A percentile compares a stretch with the other conserved stretches of the same genome.
Conservation (phyloP, 2,113 vertebrate genomes). For the Hypanus sabinus region DNA sequence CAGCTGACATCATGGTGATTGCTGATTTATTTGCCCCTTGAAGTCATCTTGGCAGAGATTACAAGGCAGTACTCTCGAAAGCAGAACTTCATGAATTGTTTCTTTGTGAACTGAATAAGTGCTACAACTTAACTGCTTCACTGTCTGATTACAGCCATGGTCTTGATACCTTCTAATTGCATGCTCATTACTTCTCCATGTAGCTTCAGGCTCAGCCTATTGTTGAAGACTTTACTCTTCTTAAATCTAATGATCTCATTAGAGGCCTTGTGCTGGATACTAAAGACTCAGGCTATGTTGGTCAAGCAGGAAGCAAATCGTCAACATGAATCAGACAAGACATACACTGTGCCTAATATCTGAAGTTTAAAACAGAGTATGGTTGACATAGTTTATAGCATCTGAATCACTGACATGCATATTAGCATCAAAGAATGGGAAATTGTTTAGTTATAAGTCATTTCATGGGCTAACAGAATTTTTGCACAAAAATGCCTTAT, state of each 20-base stretch:
- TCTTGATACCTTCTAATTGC: constrained; percentile 2
- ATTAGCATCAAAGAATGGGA: constrained; percentile 31
- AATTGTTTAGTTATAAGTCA: background rate
- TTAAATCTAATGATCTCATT: background rate
- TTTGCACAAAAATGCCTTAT: background rate
- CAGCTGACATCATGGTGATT: background rate
- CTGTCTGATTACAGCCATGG: background rate
- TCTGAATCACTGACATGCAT: constrained; percentile 29
- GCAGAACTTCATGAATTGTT: background rate
- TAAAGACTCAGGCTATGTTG: no score
- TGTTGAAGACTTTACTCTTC: background rate
- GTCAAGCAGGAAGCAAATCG: constrained; percentile 10
- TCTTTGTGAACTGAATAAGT: background rate
- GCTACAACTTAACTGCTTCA: constrained; percentile 10
- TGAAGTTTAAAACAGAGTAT: background rate
- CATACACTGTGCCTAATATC: background rate
- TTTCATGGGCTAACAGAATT: background rate
- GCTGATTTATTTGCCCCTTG: constrained; percentile 25
- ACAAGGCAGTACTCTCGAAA: background rate
- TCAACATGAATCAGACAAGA: background rate
- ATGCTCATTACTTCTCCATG: background rate
- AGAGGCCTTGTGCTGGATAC: background rate
- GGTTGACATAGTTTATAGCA: background rate
- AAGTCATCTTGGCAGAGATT: constrained; percentile 12
- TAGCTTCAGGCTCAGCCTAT: background rate